These are phyloP conservation scores for Lota lota DNA, from an alignment of 2,113 vertebrate genomes.

Conservation along the genomic window DNA sequence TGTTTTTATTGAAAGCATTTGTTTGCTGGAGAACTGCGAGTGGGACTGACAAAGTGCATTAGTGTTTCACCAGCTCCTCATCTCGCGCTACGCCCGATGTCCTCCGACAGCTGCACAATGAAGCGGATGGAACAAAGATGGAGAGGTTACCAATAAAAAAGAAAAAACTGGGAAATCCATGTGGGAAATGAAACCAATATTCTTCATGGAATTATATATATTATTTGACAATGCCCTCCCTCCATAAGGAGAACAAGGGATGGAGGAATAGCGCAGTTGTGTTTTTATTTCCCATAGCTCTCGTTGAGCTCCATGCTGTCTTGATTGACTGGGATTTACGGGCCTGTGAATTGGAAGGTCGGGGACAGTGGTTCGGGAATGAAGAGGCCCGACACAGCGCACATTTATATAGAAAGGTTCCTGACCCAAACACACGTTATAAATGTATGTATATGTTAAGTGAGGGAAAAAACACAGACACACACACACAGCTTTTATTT, in stretches of 20 bases:
- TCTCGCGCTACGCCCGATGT: no score
- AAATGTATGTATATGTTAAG: no score
- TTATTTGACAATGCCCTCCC: slow-evolving; percentile 3
- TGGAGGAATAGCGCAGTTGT: not conserved
- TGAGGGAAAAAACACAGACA: not conserved
- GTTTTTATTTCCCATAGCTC: slow-evolving; percentile 34
- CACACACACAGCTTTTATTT: not conserved
- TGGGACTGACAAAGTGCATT: not conserved
- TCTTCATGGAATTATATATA: not conserved
- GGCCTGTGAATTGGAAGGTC: slow-evolving; percentile 27
- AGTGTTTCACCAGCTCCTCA: no score
- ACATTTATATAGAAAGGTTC: no score
- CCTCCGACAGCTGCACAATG: no score
- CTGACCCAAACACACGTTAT: no score
- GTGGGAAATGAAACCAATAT: not conserved
- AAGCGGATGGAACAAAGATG: no score
- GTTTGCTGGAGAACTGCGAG: not conserved
- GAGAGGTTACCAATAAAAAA: no score
- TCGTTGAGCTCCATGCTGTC: slow-evolving; percentile 25
- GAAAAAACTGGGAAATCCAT: no score
- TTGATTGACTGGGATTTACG: slow-evolving; percentile 42
- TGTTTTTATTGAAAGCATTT: no score
- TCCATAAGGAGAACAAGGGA: not conserved
- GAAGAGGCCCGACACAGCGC: no score
- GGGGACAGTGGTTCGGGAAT: slow-evolving; percentile 5